Evolutionary conservation across 2,888 invertebrate species (phyloP).

Genomic region (Capitulum mitella): DNA sequence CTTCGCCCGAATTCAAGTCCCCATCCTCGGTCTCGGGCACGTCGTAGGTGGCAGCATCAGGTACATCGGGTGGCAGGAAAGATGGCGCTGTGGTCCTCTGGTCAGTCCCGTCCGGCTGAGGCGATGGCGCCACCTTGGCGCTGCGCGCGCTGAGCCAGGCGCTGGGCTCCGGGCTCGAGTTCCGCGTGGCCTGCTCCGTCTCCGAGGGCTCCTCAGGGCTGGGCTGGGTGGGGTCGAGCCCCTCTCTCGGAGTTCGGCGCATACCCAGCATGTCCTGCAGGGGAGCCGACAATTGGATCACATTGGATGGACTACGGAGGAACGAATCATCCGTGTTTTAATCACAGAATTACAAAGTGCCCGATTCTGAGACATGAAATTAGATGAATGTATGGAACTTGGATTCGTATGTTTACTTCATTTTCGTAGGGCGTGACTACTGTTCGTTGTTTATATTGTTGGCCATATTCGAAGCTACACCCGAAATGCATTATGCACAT

Average conservation of each 20-base stretch:
- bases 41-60: not conserved
- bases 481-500: too few species aligned
- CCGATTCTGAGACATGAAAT: too few species aligned
- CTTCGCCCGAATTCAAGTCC: too few species aligned
- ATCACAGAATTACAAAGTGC: too few species aligned
- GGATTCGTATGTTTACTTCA: too few species aligned
- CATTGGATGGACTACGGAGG: too few species aligned
- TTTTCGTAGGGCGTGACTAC: too few species aligned
- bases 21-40: too few species aligned
- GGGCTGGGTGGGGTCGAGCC: not conserved
- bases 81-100: not conserved
- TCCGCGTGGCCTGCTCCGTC: not conserved
- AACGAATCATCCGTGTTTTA: too few species aligned
- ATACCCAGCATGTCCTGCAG: conserved; percentile 1
- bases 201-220: not conserved
- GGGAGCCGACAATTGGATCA: not conserved
- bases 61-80: not conserved
- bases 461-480: too few species aligned
- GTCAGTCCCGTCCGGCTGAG: not conserved
- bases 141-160: not conserved
- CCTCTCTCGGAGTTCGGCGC: not conserved
- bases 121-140: not conserved
- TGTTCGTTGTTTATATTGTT: too few species aligned
- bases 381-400: too few species aligned
- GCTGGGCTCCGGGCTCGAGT: not conserved